Evolutionary conservation across 2,797 vertebrate genomes (phyloP).

Genomic region (Acropternis orthonyx): DNA sequence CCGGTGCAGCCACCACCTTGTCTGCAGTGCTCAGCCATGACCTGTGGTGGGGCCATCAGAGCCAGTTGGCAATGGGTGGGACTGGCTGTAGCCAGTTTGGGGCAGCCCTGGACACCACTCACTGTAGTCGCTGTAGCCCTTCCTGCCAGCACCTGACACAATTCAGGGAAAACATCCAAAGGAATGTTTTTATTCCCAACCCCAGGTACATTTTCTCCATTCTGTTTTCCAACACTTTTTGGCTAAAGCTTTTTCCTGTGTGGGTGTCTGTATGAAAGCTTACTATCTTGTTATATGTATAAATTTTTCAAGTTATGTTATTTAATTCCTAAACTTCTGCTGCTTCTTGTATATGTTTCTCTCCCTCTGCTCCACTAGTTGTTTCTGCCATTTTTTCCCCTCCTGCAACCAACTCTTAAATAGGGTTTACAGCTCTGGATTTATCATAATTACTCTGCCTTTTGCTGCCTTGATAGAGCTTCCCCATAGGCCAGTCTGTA

Average conservation of each 20-base stretch:
- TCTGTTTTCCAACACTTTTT: neutral
- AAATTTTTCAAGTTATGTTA: neutral
- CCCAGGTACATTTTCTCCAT: neutral
- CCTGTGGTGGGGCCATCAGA: accelerated
- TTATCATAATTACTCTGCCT: neutral
- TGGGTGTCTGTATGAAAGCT: neutral
- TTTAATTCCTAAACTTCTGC: neutral
- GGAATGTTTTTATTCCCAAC: neutral
- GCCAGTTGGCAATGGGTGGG: neutral
- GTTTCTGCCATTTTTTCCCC: neutral
- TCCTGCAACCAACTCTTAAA: neutral
- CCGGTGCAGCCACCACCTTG: accelerated
- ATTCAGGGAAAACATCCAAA: neutral
- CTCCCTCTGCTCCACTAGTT: accelerated
- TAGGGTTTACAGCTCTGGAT: neutral
- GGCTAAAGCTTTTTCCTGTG: neutral
- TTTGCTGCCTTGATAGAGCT: neutral
- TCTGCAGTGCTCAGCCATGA: too few relatives aligned
- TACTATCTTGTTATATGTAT: neutral
- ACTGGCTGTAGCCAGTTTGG: neutral
- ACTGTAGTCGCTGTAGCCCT: neutral
- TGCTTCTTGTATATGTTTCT: neutral
- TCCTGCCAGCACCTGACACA: too few relatives aligned
- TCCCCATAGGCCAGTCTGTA: neutral
- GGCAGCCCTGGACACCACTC: neutral